Conservation (phyloP, 53 echinoderm and acorn worm genomes). For the Apostichopus leukothele region DNA sequence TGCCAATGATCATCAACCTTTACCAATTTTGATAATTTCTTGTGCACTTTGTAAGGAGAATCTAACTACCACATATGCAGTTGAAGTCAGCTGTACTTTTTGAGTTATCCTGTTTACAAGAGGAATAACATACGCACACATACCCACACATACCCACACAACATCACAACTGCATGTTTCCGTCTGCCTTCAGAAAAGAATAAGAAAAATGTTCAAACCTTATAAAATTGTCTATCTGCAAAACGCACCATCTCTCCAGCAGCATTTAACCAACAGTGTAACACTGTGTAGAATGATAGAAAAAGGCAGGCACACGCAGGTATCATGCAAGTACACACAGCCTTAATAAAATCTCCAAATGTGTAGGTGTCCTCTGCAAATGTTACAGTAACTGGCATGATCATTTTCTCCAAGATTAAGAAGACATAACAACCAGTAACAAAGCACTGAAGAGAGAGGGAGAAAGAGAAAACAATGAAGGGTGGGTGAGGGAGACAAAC, state of each 20-base stretch:
- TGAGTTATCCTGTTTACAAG: no score
- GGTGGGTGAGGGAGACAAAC: no score
- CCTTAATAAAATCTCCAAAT: conserved; percentile 62
- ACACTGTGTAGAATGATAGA: conserved; percentile 80
- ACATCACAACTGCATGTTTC: no score
- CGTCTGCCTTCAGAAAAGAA: neutral
- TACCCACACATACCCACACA: no score
- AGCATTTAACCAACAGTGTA: conserved; percentile 95
- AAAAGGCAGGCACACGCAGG: conserved; percentile 80
- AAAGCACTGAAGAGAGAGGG: conserved; percentile 1
- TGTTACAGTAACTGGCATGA: conserved; percentile 78
- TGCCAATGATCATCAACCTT: no score
- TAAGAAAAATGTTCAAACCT: conserved; percentile 49
- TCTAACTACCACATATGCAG: no score
- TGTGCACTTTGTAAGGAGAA: no score
- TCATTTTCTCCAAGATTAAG: conserved; percentile 79
- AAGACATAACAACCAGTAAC: conserved; percentile 75
- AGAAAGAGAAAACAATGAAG: neutral
- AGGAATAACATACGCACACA: no score
- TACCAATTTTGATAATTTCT: no score
- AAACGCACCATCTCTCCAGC: conserved; percentile 95
- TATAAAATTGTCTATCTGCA: conserved; percentile 96
- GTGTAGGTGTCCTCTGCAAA: conserved; percentile 81
- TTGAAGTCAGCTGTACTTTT: no score
- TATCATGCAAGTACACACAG: conserved; percentile 80